phyloP scores from a whole-genome alignment of 1,140 invertebrate genomes.

The Lepidurus arcticus region DNA sequence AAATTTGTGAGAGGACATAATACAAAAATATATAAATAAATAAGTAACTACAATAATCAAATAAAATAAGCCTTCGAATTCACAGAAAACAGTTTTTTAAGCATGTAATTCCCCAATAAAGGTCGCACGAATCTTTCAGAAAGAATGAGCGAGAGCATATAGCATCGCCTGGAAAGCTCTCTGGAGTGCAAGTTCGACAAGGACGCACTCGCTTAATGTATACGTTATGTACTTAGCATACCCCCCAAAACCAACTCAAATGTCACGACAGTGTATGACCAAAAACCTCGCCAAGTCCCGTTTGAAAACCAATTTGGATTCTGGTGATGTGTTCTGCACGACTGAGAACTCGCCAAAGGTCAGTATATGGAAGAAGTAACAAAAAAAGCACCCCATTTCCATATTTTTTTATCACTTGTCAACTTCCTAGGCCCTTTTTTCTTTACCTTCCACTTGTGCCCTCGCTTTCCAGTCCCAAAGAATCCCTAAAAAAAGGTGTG shows the following conservation, averaged over 20 bases:
- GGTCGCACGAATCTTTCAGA: too few species aligned
- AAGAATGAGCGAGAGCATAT: too few species aligned
- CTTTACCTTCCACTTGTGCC: background rate
- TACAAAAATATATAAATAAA: too few species aligned
- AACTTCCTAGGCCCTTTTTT: background rate
- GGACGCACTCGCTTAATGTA: background rate
- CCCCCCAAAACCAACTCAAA: background rate
- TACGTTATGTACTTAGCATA: background rate
- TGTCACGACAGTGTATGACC: conserved; percentile 3
- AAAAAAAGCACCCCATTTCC: background rate
- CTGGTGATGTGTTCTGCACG: background rate
- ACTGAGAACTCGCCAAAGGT: conserved; percentile 12
- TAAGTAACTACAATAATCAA: too few species aligned
- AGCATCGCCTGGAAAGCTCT: too few species aligned
- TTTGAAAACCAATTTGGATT: background rate
- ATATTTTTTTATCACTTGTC: background rate
- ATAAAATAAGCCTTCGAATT: too few species aligned
- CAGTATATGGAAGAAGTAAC: background rate
- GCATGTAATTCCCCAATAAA: too few species aligned
- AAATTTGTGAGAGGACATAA: too few species aligned
- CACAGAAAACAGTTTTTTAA: too few species aligned
- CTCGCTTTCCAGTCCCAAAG: background rate
- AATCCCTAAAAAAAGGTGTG: too few species aligned
- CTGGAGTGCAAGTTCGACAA: too few species aligned
- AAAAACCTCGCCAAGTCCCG: background rate